Evolutionary conservation across 2,113 vertebrate species (phyloP).

Genomic region (Ailuropoda melanoleuca): DNA sequence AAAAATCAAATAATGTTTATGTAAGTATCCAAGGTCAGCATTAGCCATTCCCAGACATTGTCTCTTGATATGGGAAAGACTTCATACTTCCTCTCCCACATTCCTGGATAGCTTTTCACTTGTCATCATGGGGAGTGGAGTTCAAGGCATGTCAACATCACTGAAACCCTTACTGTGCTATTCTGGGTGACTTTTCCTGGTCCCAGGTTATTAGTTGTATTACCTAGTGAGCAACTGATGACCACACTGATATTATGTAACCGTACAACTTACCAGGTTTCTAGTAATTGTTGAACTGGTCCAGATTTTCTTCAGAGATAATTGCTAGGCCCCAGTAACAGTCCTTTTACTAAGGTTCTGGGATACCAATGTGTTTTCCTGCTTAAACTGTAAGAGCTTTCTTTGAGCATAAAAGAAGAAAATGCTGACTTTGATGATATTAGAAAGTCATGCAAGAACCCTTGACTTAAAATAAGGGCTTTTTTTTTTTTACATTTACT

Average conservation of each 20-base stretch:
- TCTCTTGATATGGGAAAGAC: not conserved
- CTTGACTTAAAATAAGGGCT: not conserved
- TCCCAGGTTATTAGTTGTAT: not conserved
- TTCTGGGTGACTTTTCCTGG: not conserved
- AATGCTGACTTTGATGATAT: not conserved
- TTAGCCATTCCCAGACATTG: not conserved
- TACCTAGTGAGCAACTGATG: not conserved
- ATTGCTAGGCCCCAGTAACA: not conserved
- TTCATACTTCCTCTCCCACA: not conserved
- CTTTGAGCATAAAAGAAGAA: slow-evolving; percentile 25
- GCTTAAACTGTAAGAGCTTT: not conserved
- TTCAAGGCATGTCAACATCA: not conserved
- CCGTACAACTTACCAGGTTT: not conserved
- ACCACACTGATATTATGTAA: not conserved
- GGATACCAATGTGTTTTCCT: slow-evolving; percentile 13
- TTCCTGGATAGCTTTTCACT: not conserved
- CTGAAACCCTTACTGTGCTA: slow-evolving; percentile 17
- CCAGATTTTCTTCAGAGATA: not conserved
- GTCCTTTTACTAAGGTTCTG: not conserved
- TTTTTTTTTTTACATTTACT: not conserved
- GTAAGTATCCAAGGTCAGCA: not conserved
- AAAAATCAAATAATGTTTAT: not conserved
- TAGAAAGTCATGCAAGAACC: not conserved
- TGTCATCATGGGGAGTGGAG: not conserved
- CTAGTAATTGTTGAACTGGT: not conserved